Evolutionary conservation across 2,888 invertebrate genomes (phyloP).

Genomic region (Dynastes grantii): DNA sequence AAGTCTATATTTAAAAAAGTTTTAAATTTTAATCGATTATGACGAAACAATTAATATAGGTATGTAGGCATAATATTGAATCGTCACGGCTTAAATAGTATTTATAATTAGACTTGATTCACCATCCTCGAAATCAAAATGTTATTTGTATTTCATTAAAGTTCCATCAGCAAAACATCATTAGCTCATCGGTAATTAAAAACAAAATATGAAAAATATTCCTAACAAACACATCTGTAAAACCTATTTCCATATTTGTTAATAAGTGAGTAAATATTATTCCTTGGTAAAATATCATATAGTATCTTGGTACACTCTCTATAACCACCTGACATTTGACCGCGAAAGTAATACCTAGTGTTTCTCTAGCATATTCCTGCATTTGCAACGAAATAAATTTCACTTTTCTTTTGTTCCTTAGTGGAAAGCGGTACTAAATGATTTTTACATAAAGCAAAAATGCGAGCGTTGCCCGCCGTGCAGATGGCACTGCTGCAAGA

Average conservation of each 20-base stretch:
- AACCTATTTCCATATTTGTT: neutral
- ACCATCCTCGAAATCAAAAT: too few relatives aligned
- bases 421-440: conserved; percentile 22
- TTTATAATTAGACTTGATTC: too few relatives aligned
- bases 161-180: too few relatives aligned
- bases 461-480: neutral
- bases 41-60: neutral
- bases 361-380: neutral
- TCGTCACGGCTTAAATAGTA: too few relatives aligned
- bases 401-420: conserved; percentile 27
- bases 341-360: conserved; percentile 7
- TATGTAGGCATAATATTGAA: too few relatives aligned
- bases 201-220: too few relatives aligned
- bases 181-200: too few relatives aligned
- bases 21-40: neutral
- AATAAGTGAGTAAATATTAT: too few relatives aligned
- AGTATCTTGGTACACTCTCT: neutral
- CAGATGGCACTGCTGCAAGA: neutral
- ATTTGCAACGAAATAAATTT: conserved; percentile 16
- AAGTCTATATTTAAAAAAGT: too few relatives aligned
- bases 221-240: too few relatives aligned
- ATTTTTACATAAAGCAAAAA: neutral
- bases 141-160: too few relatives aligned
- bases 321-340: conserved; percentile 12
- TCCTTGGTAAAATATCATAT: neutral